These are phyloP conservation scores for Brachionus rotundiformis DNA, from an alignment of 1,140 invertebrate species.

Conservation along the genomic window DNA sequence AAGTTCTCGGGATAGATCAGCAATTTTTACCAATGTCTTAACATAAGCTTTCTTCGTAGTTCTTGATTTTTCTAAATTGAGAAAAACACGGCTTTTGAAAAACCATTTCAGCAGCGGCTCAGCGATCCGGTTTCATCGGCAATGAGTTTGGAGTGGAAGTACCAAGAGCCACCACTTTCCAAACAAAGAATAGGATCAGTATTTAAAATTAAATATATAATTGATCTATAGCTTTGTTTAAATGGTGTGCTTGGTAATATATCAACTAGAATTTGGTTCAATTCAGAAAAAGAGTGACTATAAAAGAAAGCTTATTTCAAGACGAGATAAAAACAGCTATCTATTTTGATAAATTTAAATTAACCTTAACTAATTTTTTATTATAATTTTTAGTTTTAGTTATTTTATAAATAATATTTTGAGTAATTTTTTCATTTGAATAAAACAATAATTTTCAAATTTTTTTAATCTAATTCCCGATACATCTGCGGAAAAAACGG, in stretches of 20 bases:
- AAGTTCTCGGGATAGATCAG: background rate
- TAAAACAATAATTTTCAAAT: too few relatives aligned
- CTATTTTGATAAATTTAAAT: too few relatives aligned
- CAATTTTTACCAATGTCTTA: background rate
- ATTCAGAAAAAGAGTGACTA: background rate
- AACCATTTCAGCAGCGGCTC: conserved; percentile 21
- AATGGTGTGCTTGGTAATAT: background rate
- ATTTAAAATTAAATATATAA: background rate
- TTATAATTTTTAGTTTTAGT: too few relatives aligned
- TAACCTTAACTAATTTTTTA: too few relatives aligned
- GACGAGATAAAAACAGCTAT: background rate
- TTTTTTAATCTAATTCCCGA: too few relatives aligned
- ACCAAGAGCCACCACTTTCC: background rate
- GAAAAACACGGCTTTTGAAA: conserved; percentile 17
- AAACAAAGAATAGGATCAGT: background rate
- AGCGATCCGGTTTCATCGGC: background rate
- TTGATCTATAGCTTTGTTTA: background rate
- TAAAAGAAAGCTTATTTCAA: background rate
- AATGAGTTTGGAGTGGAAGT: conserved; percentile 29
- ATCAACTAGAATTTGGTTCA: background rate
- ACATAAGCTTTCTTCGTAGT: background rate
- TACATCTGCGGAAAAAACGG: too few relatives aligned
- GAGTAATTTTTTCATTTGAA: too few relatives aligned
- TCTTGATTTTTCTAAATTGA: conserved; percentile 35
- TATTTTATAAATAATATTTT: too few relatives aligned